A percentile compares a stretch with the other conserved stretches of the same genome.
Evolutionary conservation across 2,797 vertebrate species (phyloP).

Genomic region (Bucorvus abyssinicus): DNA sequence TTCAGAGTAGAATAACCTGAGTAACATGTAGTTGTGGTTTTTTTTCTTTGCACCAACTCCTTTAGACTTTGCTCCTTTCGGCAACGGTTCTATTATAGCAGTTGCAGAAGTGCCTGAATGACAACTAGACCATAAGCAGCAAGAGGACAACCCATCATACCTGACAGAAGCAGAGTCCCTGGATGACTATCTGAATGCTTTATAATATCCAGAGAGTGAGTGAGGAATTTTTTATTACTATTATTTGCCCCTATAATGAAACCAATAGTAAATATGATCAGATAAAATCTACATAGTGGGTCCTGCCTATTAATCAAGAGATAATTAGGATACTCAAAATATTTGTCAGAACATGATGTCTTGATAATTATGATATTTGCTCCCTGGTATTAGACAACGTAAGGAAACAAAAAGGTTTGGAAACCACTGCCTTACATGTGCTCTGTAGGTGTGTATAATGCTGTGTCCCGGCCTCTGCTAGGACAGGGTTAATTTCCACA

Average conservation of each 20-base stretch:
- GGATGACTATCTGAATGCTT: constrained; percentile 72
- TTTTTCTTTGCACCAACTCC: background rate
- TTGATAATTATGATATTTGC: constrained; percentile 76
- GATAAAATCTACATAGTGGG: constrained; percentile 59
- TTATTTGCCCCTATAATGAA: background rate
- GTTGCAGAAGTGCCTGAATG: background rate
- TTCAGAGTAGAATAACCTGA: background rate
- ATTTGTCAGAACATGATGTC: constrained; percentile 74
- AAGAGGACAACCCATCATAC: constrained; percentile 76
- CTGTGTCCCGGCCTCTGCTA: too few relatives aligned
- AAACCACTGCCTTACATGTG: too few relatives aligned
- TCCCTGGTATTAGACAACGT: background rate
- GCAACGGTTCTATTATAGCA: background rate
- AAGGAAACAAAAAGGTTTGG: constrained; percentile 65
- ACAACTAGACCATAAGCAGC: constrained; percentile 74
- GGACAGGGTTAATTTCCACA: too few relatives aligned
- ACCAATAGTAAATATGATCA: constrained; percentile 71
- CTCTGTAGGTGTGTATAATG: background rate
- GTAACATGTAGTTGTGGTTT: background rate
- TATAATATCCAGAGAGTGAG: constrained; percentile 72
- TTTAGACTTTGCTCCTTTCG: background rate
- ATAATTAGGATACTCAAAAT: constrained; percentile 80
- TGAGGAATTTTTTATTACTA: background rate
- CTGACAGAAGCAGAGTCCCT: constrained; percentile 77
- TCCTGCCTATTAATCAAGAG: constrained; percentile 76